Percentiles rank a stretch among this genome's conserved stretches.
These are phyloP conservation scores for Mungos mungo DNA, from an alignment of 2,113 vertebrate genomes.

Conservation along the genomic window DNA sequence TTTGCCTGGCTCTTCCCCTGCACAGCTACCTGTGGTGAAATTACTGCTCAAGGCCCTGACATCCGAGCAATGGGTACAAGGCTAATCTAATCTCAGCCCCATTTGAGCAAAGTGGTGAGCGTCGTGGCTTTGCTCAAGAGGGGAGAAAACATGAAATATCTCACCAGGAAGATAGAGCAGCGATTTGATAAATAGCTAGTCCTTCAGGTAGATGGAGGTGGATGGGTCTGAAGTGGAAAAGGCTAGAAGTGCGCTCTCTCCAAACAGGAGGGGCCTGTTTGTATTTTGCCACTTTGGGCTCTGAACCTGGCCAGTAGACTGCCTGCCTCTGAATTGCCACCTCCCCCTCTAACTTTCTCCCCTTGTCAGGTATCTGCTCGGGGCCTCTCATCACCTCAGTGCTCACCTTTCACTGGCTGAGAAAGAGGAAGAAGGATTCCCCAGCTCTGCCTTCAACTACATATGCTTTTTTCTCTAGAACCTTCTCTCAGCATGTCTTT, in stretches of 20 bases:
- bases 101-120: not conserved
- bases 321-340: not conserved
- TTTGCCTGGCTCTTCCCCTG: not conserved
- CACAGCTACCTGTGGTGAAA: not conserved
- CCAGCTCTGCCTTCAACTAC: not conserved
- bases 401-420: not conserved
- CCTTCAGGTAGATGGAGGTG: not conserved
- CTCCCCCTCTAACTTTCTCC: not conserved
- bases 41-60: not conserved
- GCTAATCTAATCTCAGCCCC: not conserved
- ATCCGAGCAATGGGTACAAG: not conserved
- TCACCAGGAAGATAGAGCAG: not conserved
- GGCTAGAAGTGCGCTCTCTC: not conserved
- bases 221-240: not conserved
- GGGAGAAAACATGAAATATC: not conserved
- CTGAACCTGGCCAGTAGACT: not conserved
- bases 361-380: not conserved
- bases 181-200: slow-evolving; percentile 10
- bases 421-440: not conserved
- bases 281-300: not conserved
- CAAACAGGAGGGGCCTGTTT: not conserved
- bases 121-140: not conserved
- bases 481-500: not conserved
- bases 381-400: not conserved
- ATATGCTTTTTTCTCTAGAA: slow-evolving; percentile 11